These are phyloP conservation scores for Pseudanteris insignis DNA, from an alignment of 2,888 invertebrate species.

Conservation along the genomic window DNA sequence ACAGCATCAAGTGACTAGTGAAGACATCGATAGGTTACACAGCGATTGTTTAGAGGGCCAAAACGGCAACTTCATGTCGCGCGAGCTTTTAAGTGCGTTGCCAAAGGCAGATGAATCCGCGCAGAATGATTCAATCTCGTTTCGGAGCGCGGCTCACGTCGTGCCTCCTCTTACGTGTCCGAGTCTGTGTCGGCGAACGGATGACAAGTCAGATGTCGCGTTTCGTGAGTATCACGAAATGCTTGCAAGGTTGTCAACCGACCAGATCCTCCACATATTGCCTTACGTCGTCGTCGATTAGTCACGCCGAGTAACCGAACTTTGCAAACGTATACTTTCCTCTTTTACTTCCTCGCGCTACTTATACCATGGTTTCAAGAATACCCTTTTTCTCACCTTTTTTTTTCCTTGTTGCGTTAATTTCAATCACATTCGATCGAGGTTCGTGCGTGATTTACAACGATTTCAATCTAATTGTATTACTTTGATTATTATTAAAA, in stretches of 20 bases:
- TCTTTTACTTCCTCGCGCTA: slow-evolving; percentile 20
- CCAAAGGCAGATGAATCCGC: slow-evolving; percentile 41
- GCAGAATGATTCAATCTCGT: slow-evolving; percentile 18
- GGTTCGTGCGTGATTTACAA: slow-evolving; percentile 33
- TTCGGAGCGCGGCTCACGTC: slow-evolving; percentile 9
- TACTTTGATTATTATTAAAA: no score
- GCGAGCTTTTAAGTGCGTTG: slow-evolving; percentile 49
- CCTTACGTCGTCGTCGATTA: slow-evolving; percentile 97
- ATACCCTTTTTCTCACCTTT: background rate
- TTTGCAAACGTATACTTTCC: slow-evolving; percentile 22
- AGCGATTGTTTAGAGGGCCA: slow-evolving; percentile 58
- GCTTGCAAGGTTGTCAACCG: slow-evolving; percentile 74
- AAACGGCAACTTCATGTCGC: slow-evolving; percentile 63
- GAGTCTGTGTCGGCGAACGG: slow-evolving; percentile 49
- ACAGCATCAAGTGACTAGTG: slow-evolving; percentile 50
- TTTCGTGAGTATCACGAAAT: slow-evolving; percentile 95
- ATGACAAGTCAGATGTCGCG: slow-evolving; percentile 62
- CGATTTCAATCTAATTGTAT: background rate
- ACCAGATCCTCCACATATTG: slow-evolving; percentile 85
- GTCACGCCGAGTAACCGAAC: slow-evolving; percentile 46
- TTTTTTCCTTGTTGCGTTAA: slow-evolving; percentile 1
- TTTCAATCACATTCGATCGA: slow-evolving; percentile 15
- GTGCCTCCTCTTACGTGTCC: slow-evolving; percentile 16
- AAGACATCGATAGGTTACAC: slow-evolving; percentile 60
- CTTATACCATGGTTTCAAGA: slow-evolving; percentile 15